A percentile compares a stretch with the other conserved stretches of the same genome.
phyloP scores from a whole-genome alignment of 2,888 invertebrate genomes.

The Agrypnus murinus region DNA sequence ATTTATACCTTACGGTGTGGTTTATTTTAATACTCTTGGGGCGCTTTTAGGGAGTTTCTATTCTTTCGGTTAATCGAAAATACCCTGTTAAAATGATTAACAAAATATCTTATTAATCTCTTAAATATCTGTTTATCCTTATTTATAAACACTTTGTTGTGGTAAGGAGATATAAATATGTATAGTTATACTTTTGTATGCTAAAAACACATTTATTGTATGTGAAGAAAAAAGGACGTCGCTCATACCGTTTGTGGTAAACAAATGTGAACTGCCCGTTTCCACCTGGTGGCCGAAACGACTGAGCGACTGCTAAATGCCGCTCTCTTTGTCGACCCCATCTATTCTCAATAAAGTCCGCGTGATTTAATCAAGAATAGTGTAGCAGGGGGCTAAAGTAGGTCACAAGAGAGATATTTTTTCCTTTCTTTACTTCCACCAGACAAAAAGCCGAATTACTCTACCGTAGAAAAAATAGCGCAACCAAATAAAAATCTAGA shows the following conservation, averaged over 20 bases:
- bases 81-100: no score
- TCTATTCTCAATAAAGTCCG: slow-evolving; percentile 53
- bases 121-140: no score
- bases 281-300: slow-evolving; percentile 46
- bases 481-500: slow-evolving; percentile 44
- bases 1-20: no score
- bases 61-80: no score
- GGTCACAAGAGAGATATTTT: slow-evolving; percentile 29
- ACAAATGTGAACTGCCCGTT: slow-evolving; percentile 44
- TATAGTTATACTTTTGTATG: no score
- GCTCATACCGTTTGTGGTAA: slow-evolving; percentile 9
- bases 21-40: no score
- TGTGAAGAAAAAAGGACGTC: background rate
- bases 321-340: slow-evolving; percentile 34
- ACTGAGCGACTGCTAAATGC: slow-evolving; percentile 49
- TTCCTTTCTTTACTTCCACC: slow-evolving; percentile 27
- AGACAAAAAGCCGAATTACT: slow-evolving; percentile 38
- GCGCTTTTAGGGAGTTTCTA: no score
- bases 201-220: no score
- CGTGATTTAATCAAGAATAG: slow-evolving; percentile 59
- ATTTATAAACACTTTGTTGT: no score
- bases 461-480: slow-evolving; percentile 35
- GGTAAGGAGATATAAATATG: no score
- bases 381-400: slow-evolving; percentile 44
- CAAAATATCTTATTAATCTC: no score